A percentile compares a stretch with the other conserved stretches of the same genome.
These are phyloP conservation scores for Fistularia tabacaria DNA, from an alignment of 2,797 vertebrate species.

Conservation along the genomic window DNA sequence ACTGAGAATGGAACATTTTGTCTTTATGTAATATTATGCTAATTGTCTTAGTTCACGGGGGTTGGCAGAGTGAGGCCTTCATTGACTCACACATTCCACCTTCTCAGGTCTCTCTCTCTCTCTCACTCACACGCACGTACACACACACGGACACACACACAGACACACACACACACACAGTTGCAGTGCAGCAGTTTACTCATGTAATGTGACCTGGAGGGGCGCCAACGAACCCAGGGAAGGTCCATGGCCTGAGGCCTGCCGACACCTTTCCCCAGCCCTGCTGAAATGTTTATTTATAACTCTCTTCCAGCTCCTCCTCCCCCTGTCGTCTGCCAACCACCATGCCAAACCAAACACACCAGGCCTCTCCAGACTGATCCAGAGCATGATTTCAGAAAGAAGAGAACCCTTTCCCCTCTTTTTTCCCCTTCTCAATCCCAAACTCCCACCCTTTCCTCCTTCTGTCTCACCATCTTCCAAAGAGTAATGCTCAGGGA, in stretches of 20 bases:
- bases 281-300: conserved; percentile 83
- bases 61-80: conserved; percentile 26
- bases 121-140: conserved; percentile 16
- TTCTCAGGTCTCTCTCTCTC: conserved; percentile 33
- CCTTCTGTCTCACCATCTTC: conserved; percentile 45
- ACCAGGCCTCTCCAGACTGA: conserved; percentile 69
- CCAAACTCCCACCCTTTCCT: conserved; percentile 53
- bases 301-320: conserved; percentile 76
- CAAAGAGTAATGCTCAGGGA: conserved; percentile 54
- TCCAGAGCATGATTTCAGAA: conserved; percentile 78
- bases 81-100: conserved; percentile 40
- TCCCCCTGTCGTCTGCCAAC: conserved; percentile 73
- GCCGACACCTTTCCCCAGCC: conserved; percentile 80
- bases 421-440: conserved; percentile 47
- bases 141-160: conserved; percentile 47
- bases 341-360: conserved; percentile 86
- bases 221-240: conserved; percentile 70
- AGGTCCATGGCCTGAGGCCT: conserved; percentile 67
- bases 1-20: conserved; percentile 40
- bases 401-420: conserved; percentile 68
- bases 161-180: conserved; percentile 57
- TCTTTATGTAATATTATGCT: conserved; percentile 43
- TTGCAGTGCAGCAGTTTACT: conserved; percentile 75
- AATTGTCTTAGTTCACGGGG: conserved; percentile 31
- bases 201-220: conserved; percentile 82